Conservation (phyloP, 2,797 vertebrate genomes). For the Phoebastria nigripes region DNA sequence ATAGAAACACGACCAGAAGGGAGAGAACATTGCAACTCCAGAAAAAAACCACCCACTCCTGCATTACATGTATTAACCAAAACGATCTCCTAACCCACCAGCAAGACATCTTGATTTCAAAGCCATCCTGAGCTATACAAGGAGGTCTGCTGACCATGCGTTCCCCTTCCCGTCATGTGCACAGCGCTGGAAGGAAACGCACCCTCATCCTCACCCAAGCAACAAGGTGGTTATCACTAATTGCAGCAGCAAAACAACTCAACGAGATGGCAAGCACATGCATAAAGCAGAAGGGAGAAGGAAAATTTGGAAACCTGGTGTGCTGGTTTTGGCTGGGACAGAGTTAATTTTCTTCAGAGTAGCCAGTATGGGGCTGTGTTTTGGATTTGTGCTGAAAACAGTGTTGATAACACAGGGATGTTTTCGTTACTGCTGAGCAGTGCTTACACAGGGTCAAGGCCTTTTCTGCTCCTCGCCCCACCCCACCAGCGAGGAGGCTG, state of each 20-base stretch:
- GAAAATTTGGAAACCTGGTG: neutral
- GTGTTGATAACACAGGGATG: too few species aligned
- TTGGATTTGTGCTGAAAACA: too few species aligned
- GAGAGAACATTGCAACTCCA: neutral
- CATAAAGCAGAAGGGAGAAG: neutral
- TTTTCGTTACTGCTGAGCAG: too few species aligned
- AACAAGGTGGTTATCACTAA: neutral
- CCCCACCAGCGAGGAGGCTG: too few species aligned
- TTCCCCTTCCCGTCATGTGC: neutral
- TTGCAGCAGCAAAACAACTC: neutral
- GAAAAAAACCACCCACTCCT: neutral
- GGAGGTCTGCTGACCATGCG: neutral
- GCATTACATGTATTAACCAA: neutral
- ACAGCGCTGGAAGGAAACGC: neutral
- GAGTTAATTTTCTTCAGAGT: too few species aligned
- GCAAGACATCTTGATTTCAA: neutral
- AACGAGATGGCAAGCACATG: accelerated
- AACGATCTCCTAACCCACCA: neutral
- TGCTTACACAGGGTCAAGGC: too few species aligned
- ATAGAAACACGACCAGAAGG: neutral
- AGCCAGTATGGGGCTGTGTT: too few species aligned
- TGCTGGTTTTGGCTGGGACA: too few species aligned
- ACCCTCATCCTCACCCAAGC: neutral
- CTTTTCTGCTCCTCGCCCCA: too few species aligned
- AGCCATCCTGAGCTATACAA: neutral